Percentiles rank a stretch among this genome's conserved stretches.
phyloP scores from a whole-genome alignment of 2,888 invertebrate genomes.

The Antheraea assamensis region DNA sequence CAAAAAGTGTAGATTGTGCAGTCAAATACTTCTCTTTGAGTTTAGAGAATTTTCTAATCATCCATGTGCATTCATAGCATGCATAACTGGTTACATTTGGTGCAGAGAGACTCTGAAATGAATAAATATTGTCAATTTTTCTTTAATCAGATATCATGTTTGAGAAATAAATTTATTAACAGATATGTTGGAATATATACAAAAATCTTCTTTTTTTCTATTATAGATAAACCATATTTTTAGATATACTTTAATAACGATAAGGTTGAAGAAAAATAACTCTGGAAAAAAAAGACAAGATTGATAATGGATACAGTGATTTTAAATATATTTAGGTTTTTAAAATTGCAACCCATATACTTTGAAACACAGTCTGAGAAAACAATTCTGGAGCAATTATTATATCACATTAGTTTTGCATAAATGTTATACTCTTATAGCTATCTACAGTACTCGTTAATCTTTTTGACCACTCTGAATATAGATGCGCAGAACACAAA shows the following conservation, averaged over 20 bases:
- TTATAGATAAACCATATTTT: not conserved
- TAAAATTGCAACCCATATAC: not conserved
- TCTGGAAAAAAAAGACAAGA: not conserved
- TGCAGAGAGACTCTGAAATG: not conserved
- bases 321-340: no score
- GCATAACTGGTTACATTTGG: not conserved
- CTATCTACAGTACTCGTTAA: no score
- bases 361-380: not conserved
- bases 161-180: not conserved
- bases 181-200: not conserved
- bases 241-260: not conserved
- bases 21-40: slow-evolving; percentile 9
- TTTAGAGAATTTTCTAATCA: slow-evolving; percentile 7
- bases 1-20: not conserved
- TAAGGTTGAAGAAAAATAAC: not conserved
- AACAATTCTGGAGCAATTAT: not conserved
- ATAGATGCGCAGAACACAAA: no score
- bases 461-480: no score
- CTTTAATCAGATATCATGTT: not conserved
- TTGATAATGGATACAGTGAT: no score
- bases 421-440: not conserved
- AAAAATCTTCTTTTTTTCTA: not conserved
- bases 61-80: slow-evolving; percentile 10
- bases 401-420: not conserved
- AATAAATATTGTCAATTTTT: not conserved